Conservation (phyloP, 2,797 vertebrate species). For the Masticophis lateralis region DNA sequence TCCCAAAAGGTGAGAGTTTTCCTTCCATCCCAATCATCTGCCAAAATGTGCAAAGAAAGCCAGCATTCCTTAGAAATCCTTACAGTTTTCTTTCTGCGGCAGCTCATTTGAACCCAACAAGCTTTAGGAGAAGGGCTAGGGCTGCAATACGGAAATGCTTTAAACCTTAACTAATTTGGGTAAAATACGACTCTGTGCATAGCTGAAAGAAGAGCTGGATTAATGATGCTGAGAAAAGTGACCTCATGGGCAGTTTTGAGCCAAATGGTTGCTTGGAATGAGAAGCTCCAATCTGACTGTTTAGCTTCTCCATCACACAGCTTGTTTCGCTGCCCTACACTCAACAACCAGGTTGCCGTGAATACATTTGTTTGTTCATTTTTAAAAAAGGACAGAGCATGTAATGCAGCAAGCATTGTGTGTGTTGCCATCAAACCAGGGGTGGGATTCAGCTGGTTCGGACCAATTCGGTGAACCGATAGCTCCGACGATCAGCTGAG, state of each 20-base stretch:
- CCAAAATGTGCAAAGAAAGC: conserved; percentile 74
- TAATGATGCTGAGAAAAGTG: background rate
- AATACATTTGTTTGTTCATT: background rate
- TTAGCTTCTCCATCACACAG: background rate
- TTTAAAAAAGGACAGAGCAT: background rate
- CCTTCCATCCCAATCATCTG: conserved; percentile 65
- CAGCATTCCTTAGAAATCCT: conserved; percentile 44
- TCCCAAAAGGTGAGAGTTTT: conserved; percentile 69
- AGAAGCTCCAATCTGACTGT: background rate
- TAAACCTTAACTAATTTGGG: background rate
- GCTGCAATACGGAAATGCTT: background rate
- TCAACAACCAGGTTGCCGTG: background rate
- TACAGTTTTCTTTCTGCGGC: background rate
- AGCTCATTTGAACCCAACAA: background rate
- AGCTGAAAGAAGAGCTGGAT: background rate
- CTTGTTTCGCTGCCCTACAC: background rate
- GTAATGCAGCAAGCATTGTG: background rate
- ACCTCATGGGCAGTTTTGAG: background rate
- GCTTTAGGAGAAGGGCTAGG: background rate
- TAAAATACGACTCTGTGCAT: background rate
- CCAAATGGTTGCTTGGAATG: background rate
- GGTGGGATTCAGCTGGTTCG: too few relatives aligned
- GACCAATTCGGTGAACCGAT: too few relatives aligned
- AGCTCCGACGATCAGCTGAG: too few relatives aligned
- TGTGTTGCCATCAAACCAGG: background rate